phyloP scores from a whole-genome alignment of 2,888 invertebrate species.

The Nematopogon swammerdamellus region DNA sequence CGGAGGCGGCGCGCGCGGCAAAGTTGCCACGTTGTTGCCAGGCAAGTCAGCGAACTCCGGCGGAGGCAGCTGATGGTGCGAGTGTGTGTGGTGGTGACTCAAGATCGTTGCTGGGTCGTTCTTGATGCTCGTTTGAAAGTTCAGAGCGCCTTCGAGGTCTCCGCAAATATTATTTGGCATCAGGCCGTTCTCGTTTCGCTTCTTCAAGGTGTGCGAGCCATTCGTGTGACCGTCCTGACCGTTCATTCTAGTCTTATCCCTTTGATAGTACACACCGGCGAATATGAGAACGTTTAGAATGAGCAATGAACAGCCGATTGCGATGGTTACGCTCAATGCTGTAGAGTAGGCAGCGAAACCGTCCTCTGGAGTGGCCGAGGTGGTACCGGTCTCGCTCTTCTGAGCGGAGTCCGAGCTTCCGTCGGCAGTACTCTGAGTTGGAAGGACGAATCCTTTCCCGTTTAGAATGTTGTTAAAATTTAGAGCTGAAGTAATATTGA shows the following conservation, averaged over 20 bases:
- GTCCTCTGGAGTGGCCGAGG: constrained; percentile 68
- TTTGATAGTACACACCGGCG: constrained; percentile 91
- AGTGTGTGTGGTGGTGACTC: constrained; percentile 72
- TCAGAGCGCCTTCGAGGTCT: constrained; percentile 64
- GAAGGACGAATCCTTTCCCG: constrained; percentile 29
- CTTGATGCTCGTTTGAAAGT: constrained; percentile 55
- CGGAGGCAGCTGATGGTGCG: constrained; percentile 75
- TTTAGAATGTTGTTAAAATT: constrained; percentile 33
- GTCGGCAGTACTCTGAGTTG: constrained; percentile 28
- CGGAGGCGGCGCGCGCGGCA: constrained; percentile 73
- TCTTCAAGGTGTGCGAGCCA: constrained; percentile 53
- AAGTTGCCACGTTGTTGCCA: constrained; percentile 61
- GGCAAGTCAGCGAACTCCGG: constrained; percentile 83
- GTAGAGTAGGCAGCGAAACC: constrained; percentile 90
- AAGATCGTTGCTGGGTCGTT: constrained; percentile 70
- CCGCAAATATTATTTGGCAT: constrained; percentile 88
- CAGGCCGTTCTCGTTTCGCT: constrained; percentile 79
- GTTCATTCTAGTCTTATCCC: constrained; percentile 76
- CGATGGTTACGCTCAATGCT: constrained; percentile 88
- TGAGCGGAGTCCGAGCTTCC: constrained; percentile 25
- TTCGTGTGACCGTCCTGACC: constrained; percentile 53
- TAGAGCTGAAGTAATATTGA: constrained; percentile 40
- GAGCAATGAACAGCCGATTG: constrained; percentile 88
- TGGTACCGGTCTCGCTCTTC: constrained; percentile 37
- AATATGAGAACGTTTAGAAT: constrained; percentile 92